phyloP scores from a whole-genome alignment of 2,888 invertebrate species.

The Pemphredon lugubris region DNA sequence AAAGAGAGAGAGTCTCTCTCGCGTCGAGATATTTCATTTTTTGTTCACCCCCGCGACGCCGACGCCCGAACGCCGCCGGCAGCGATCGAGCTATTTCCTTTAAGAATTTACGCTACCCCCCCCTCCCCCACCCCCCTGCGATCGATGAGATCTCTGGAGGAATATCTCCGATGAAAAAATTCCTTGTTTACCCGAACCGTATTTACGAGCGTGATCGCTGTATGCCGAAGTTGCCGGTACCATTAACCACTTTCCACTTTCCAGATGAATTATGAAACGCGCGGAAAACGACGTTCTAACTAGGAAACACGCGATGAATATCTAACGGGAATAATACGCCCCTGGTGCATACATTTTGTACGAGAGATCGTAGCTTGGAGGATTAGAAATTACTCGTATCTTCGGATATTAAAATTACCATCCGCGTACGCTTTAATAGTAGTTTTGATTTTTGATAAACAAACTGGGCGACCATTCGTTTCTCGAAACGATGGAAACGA shows the following conservation, averaged over 20 bases:
- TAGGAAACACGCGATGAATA: neutral
- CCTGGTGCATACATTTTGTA: too few species aligned
- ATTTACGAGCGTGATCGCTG: conserved; percentile 1
- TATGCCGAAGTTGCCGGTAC: neutral
- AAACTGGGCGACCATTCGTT: too few species aligned
- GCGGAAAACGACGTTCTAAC: neutral
- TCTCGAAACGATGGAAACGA: too few species aligned
- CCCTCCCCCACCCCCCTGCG: conserved; percentile 10
- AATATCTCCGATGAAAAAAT: neutral
- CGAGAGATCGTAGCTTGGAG: too few species aligned
- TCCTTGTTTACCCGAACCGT: neutral
- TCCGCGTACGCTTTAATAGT: too few species aligned
- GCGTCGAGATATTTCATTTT: conserved; percentile 48
- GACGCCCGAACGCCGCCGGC: conserved; percentile 14
- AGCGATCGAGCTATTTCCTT: conserved; percentile 41
- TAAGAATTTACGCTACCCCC: conserved; percentile 38
- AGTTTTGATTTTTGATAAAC: too few species aligned
- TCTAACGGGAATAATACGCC: too few species aligned
- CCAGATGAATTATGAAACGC: neutral
- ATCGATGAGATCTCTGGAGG: neutral
- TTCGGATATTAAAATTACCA: too few species aligned
- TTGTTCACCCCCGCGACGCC: conserved; percentile 23
- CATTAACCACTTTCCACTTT: neutral
- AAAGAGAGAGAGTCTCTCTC: conserved; percentile 4
- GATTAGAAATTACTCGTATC: too few species aligned